phyloP scores from a whole-genome alignment of 1,140 invertebrate species.

The Aphelinus certus region DNA sequence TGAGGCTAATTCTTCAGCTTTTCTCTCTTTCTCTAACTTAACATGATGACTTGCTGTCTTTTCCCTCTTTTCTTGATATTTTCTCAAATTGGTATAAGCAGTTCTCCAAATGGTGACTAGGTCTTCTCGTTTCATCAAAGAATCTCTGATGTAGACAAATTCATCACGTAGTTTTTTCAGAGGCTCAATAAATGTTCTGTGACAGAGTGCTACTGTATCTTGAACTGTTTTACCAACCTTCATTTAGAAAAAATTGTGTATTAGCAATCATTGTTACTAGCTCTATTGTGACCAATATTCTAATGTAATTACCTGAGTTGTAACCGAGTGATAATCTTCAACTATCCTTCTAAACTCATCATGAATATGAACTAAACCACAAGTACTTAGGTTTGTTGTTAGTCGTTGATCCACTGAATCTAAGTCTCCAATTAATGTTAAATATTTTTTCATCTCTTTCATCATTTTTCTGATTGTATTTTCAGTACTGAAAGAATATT shows the following conservation, averaged over 20 bases:
- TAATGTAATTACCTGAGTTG: conserved; percentile 53
- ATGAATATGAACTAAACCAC: conserved; percentile 54
- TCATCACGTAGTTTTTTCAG: conserved; percentile 61
- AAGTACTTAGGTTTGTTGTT: conserved; percentile 57
- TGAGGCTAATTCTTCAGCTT: conserved; percentile 49
- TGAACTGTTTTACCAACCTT: conserved; percentile 59
- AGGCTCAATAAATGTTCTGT: conserved; percentile 61
- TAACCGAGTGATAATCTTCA: conserved; percentile 62
- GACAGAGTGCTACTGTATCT: conserved; percentile 49
- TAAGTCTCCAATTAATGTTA: conserved; percentile 51
- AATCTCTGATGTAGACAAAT: conserved; percentile 53
- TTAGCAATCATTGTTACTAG: too few relatives aligned
- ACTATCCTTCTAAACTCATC: conserved; percentile 60
- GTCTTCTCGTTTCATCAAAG: conserved; percentile 58
- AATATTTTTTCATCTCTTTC: conserved; percentile 63
- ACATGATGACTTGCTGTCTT: conserved; percentile 59
- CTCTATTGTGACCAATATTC: neutral
- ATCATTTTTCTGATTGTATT: conserved; percentile 56
- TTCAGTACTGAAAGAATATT: conserved; percentile 53
- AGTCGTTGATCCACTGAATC: conserved; percentile 58
- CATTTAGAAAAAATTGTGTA: conserved; percentile 7
- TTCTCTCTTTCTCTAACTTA: conserved; percentile 59
- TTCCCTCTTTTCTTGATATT: conserved; percentile 61
- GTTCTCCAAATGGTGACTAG: conserved; percentile 57
- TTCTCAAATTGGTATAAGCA: conserved; percentile 53